Percentiles rank a stretch among this genome's conserved stretches.
These are phyloP conservation scores for Trichogramma evanescens DNA, from an alignment of 2,888 invertebrate species.

Conservation along the genomic window DNA sequence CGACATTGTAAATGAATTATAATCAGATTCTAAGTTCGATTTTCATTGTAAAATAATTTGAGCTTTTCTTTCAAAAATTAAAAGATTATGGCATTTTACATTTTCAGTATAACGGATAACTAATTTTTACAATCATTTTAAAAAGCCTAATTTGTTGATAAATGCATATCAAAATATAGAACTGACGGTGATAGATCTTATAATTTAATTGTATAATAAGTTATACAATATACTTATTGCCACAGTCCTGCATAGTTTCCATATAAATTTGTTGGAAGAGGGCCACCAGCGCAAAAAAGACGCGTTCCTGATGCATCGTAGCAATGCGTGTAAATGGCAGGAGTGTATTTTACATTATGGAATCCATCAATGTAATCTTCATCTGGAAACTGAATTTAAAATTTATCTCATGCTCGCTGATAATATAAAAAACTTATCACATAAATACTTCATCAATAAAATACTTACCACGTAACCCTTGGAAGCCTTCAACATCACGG, in stretches of 20 bases:
- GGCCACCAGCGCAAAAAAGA: conserved; percentile 91
- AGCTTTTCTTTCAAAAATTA: too few species aligned
- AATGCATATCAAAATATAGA: too few species aligned
- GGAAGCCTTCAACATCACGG: conserved; percentile 79
- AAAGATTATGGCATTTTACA: too few species aligned
- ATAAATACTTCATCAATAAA: conserved; percentile 45
- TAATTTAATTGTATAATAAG: too few species aligned
- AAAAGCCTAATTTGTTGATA: too few species aligned
- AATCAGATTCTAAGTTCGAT: too few species aligned
- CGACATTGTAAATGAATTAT: too few species aligned
- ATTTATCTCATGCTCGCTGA: not conserved
- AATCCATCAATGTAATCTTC: conserved; percentile 79
- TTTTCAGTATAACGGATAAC: too few species aligned
- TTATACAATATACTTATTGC: conserved; percentile 56
- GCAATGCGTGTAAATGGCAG: conserved; percentile 94
- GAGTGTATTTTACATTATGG: conserved; percentile 79
- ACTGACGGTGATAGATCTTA: too few species aligned
- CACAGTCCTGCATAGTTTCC: conserved; percentile 94
- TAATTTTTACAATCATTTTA: too few species aligned
- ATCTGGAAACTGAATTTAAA: conserved; percentile 61
- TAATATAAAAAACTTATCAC: conserved; percentile 58
- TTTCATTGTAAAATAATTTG: too few species aligned
- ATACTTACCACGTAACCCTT: conserved; percentile 78
- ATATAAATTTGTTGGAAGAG: conserved; percentile 80
- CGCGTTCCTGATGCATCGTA: conserved; percentile 88